phyloP scores from a whole-genome alignment of 2,888 invertebrate genomes.

The Nomada ruficornis region DNA sequence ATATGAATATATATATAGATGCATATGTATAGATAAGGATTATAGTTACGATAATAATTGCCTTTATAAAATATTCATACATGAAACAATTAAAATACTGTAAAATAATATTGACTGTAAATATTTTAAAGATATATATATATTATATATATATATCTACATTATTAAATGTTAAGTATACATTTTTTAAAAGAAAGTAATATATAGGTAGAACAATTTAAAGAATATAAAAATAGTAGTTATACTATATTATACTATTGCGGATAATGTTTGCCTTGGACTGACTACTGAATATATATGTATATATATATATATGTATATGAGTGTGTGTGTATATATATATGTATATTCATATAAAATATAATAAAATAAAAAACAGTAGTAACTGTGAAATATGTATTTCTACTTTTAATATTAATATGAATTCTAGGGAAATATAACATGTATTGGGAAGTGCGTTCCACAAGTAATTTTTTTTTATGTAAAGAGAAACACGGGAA shows the following conservation, averaged over 20 bases:
- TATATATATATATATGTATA: constrained; percentile 26
- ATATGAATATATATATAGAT: constrained; percentile 57
- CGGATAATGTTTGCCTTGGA: constrained; percentile 84
- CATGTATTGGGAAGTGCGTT: constrained; percentile 79
- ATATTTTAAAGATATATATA: constrained; percentile 82
- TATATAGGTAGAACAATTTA: constrained; percentile 82
- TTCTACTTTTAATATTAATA: constrained; percentile 84
- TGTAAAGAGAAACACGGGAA: constrained; percentile 59
- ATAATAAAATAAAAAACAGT: constrained; percentile 74
- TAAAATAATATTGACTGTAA: constrained; percentile 83
- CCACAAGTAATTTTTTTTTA: constrained; percentile 80
- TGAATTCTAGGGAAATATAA: constrained; percentile 78
- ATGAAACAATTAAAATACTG: constrained; percentile 80
- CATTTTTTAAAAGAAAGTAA: constrained; percentile 84
- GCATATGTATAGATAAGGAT: constrained; percentile 74
- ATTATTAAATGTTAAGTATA: constrained; percentile 83
- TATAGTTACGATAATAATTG: constrained; percentile 83
- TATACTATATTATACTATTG: constrained; percentile 80
- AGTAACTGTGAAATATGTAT: constrained; percentile 82
- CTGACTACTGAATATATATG: constrained; percentile 80
- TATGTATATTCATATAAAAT: constrained; percentile 58
- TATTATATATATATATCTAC: constrained; percentile 63
- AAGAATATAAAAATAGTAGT: constrained; percentile 79
- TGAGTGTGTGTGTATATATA: constrained; percentile 1
- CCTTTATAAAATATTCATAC: constrained; percentile 82